Evolutionary conservation across 2,797 vertebrate species (phyloP).

Genomic region (Cynodonichthys magdalenae): DNA sequence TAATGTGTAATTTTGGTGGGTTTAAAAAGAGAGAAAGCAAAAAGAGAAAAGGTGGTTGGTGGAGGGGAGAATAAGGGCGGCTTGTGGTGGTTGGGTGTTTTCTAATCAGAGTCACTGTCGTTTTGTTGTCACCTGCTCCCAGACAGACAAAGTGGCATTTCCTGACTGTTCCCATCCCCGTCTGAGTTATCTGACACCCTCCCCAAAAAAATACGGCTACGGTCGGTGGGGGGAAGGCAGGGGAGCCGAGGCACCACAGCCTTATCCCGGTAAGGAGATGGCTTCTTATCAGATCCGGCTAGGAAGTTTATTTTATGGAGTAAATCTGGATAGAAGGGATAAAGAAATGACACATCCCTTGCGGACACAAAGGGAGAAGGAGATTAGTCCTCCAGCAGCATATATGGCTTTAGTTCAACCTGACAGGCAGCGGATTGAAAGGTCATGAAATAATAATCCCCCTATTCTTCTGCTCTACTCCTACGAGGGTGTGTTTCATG

Average conservation of each 20-base stretch:
- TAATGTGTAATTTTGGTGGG: constrained; percentile 56
- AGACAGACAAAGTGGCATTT: constrained; percentile 81
- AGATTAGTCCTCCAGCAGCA: constrained; percentile 83
- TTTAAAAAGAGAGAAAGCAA: constrained; percentile 26
- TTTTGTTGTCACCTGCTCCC: constrained; percentile 77
- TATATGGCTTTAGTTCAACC: constrained; percentile 83
- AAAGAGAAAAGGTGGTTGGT: constrained; percentile 29
- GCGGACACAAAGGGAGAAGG: constrained; percentile 80
- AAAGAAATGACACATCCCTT: constrained; percentile 83
- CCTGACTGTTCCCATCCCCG: constrained; percentile 76
- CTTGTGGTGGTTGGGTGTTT: constrained; percentile 53
- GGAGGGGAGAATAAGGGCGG: background rate
- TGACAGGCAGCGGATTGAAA: constrained; percentile 83
- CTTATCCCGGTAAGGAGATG: constrained; percentile 79
- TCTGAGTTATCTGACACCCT: constrained; percentile 79
- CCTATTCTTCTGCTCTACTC: constrained; percentile 80
- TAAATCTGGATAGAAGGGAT: constrained; percentile 83
- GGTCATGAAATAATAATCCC: constrained; percentile 84
- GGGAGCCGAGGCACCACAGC: constrained; percentile 64
- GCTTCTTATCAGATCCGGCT: constrained; percentile 80
- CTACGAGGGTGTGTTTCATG: constrained; percentile 81
- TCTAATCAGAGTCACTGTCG: constrained; percentile 79
- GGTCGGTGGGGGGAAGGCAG: constrained; percentile 57
- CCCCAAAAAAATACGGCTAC: constrained; percentile 65
- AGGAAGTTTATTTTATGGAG: constrained; percentile 83